Conservation (phyloP, 2,888 invertebrate species). For the Antheraea yamamai region DNA sequence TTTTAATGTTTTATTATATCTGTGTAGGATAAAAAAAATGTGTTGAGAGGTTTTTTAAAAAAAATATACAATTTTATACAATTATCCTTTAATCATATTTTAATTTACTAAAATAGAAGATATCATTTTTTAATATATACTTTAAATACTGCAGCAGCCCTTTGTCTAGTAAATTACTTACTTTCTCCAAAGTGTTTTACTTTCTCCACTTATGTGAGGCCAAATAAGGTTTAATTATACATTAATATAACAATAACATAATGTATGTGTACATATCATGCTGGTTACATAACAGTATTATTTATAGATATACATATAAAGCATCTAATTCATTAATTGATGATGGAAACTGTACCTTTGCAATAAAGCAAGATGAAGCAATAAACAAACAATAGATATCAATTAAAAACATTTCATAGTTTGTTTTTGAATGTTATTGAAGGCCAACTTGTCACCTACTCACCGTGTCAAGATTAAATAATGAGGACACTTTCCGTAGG, state of each 20-base stretch:
- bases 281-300: constrained; percentile 16
- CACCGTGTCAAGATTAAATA: constrained; percentile 94
- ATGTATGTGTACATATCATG: background rate
- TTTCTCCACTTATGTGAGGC: background rate
- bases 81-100: background rate
- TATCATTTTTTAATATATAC: background rate
- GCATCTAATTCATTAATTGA: constrained; percentile 20
- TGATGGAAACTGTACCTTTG: background rate
- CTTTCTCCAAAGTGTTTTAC: background rate
- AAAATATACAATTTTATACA: background rate
- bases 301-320: constrained; percentile 23
- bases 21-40: background rate
- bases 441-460: constrained; percentile 66
- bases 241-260: background rate
- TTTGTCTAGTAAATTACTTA: background rate
- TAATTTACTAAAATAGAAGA: background rate
- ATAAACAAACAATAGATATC: constrained; percentile 4
- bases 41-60: background rate
- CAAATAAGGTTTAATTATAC: background rate
- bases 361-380: background rate
- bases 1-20: background rate
- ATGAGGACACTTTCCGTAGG: constrained; percentile 93
- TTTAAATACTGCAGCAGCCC: background rate
- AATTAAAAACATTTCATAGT: background rate
- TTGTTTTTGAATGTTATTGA: constrained; percentile 31